Percentiles rank a stretch among this genome's conserved stretches.
Conservation (phyloP, 1,140 invertebrate genomes). For the Camponotus vicinus region DNA sequence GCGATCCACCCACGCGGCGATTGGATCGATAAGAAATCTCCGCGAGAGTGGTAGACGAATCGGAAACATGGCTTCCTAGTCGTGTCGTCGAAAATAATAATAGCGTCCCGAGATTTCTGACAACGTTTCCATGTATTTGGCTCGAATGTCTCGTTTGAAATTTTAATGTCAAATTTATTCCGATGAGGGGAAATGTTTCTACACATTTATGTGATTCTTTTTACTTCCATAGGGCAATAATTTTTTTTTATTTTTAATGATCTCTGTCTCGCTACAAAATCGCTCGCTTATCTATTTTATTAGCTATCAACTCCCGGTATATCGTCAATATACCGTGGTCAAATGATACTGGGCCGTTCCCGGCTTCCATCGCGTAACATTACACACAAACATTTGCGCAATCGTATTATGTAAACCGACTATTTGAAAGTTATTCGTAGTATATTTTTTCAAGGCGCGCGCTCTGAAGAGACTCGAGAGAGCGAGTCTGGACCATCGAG, state of each 20-base stretch:
- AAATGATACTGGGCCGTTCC: conserved; percentile 33
- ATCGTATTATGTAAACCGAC: conserved; percentile 45
- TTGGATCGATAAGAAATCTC: conserved; percentile 65
- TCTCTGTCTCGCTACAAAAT: neutral
- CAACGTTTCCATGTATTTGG: neutral
- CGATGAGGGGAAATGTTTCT: neutral
- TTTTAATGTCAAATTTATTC: neutral
- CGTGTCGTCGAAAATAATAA: conserved; percentile 11
- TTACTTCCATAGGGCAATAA: too few relatives aligned
- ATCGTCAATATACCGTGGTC: neutral
- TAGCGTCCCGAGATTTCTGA: neutral
- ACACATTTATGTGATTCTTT: neutral
- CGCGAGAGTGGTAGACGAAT: conserved; percentile 47
- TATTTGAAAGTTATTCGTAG: conserved; percentile 44
- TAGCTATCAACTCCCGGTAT: neutral
- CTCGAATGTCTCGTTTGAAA: neutral
- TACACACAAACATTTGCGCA: conserved; percentile 39
- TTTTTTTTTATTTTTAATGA: neutral
- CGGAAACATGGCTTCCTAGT: conserved; percentile 42
- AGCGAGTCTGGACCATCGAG: conserved; percentile 37
- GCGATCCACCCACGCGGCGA: conserved; percentile 68
- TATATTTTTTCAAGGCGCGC: conserved; percentile 28
- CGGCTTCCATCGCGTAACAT: conserved; percentile 17
- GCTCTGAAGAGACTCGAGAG: conserved; percentile 18
- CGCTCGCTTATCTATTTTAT: neutral